Base-by-base conservation (phyloP, 92 coral and sea anemone species). In the Anthopleura xanthogrammica region DNA sequence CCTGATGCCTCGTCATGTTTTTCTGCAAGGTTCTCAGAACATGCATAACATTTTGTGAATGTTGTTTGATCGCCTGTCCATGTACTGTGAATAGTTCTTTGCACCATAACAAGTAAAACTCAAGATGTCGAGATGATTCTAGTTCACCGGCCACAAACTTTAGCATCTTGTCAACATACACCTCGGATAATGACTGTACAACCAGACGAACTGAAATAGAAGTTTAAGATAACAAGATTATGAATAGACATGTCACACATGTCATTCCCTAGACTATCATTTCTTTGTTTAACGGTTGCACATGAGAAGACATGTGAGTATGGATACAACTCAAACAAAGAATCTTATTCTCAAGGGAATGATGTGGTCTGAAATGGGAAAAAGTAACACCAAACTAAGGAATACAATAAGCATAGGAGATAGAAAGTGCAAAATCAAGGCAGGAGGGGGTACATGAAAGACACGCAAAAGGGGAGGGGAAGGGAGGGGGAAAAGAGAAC, bases 31-130 rank as follows among this genome's bases (percentile, higher is more conserved):
- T 85, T 74, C 97, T 92, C 24, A 96, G 87, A 20, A 92, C 81
- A 43, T 89, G 92, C 92, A 90, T 92, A 19, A 92, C 79, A 41
- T 83, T 76, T 24, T 92, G 92, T 40, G 97, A 89, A 22, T 92
- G 89, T 62, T 84, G 87, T 81, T 96, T 96, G 60, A 96, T 83
- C 78, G 70, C 87, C n/a, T 90, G 85, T 16, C 99, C 98, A 73
- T 96, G 99, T 20, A 86, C 89, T 36, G 95, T 90, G 79, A 96
- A 89, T 40, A 94, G 86, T 41, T 94, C 92, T 68, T 88, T 89
- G 57, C 98, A 96, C 99, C 99, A 96, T 68, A 91, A 52, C 43
- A 96, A 85, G 82, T 96, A 96, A 80, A 96, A 96, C 43, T 92
- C 92, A 7, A 96, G 79, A 79, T 96, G 99, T 62, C 85, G 83